phyloP scores from a whole-genome alignment of 2,888 invertebrate genomes.

The Ochropacha duplaris region DNA sequence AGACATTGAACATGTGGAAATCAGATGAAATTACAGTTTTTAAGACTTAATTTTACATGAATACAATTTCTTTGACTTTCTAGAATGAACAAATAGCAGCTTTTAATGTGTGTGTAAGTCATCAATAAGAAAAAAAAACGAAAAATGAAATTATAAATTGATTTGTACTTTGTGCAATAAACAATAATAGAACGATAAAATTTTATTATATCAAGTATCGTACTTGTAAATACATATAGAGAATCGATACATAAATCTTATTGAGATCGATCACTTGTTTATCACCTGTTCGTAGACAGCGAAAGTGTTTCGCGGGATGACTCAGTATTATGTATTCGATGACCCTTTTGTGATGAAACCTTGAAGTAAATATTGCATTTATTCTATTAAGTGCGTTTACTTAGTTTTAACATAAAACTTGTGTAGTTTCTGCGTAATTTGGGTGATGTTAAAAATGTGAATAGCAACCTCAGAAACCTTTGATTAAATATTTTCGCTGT shows the following conservation, averaged over 20 bases:
- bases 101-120: too few species aligned
- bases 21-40: background rate
- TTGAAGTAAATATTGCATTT: slow-evolving; percentile 8
- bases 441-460: background rate
- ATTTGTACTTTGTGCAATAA: too few species aligned
- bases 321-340: slow-evolving; percentile 14
- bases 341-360: slow-evolving; percentile 11
- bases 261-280: background rate
- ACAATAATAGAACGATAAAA: background rate
- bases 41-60: too few species aligned
- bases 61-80: too few species aligned
- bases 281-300: slow-evolving; percentile 16
- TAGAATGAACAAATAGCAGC: too few species aligned
- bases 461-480: too few species aligned
- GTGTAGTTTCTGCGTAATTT: background rate
- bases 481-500: too few species aligned
- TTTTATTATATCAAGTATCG: background rate
- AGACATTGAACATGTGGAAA: background rate
- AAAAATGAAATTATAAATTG: too few species aligned
- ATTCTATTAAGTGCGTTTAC: background rate
- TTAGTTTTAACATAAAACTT: background rate
- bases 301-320: slow-evolving; percentile 37
- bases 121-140: too few species aligned
- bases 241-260: background rate
- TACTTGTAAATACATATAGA: background rate